Evolutionary conservation across 2,797 vertebrate genomes (phyloP).

Genomic region (Myripristis murdjan): DNA sequence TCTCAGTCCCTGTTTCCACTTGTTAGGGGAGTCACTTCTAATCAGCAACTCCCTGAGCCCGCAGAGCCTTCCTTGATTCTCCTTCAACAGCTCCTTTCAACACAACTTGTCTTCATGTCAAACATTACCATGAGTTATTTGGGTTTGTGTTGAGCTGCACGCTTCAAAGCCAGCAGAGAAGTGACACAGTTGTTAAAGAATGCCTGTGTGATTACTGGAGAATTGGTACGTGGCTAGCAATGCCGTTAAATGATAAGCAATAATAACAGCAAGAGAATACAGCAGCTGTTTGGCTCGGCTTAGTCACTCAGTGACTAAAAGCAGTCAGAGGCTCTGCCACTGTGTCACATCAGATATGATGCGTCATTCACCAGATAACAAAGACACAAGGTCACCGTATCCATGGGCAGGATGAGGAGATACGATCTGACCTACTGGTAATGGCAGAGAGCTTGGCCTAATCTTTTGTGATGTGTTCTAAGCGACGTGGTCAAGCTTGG

Average conservation of each 20-base stretch:
- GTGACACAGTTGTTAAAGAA: constrained; percentile 77
- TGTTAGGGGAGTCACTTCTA: constrained; percentile 39
- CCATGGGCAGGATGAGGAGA: constrained; percentile 42
- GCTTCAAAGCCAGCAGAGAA: constrained; percentile 70
- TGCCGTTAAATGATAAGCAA: constrained; percentile 73
- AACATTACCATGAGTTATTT: constrained; percentile 70
- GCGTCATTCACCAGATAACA: constrained; percentile 51
- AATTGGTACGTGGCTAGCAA: constrained; percentile 63
- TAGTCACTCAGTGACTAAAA: constrained; percentile 64
- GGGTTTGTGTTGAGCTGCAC: constrained; percentile 61
- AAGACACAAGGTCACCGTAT: constrained; percentile 30
- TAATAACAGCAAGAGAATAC: constrained; percentile 62
- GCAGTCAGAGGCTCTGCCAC: constrained; percentile 43
- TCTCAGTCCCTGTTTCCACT: constrained; percentile 6
- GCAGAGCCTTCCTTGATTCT: constrained; percentile 24
- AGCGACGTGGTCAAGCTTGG: constrained; percentile 38
- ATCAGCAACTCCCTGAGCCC: constrained; percentile 24
- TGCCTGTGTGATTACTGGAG: constrained; percentile 76
- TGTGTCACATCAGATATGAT: constrained; percentile 72
- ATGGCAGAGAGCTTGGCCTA: constrained; percentile 43
- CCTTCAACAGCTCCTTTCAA: constrained; percentile 62
- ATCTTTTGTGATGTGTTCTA: constrained; percentile 58
- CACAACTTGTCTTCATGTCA: constrained; percentile 64
- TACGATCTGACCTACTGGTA: constrained; percentile 64
- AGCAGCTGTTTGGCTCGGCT: constrained; percentile 69